Evolutionary conservation across 2,888 invertebrate species (phyloP), one percentile per base, ranked within the genome.

Genomic region (Torymus texanus): DNA sequence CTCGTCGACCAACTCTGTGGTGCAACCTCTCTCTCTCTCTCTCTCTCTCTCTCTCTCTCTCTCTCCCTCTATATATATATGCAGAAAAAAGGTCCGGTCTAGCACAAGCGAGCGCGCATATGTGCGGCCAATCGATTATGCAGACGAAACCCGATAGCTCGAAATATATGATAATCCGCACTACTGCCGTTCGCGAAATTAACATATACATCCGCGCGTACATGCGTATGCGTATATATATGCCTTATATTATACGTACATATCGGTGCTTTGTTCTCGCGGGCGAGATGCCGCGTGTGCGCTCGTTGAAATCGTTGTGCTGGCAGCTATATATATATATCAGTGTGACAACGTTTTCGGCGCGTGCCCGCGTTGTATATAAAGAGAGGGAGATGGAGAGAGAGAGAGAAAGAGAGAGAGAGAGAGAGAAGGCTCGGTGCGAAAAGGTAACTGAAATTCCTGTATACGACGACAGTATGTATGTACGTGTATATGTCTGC

Each of bases 251-350:
- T 29, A 29, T 29, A 29, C 29, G 29, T 29, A 29, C 29, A 29
- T 29, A 65, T 61, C 56, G 51, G 53, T 21, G 53, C 56, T 62
- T 65, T 72, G 72, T 80, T 73, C 68, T 55, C 50, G 18, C 14
- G 13, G n/a, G 13, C 71, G 80, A 65, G 79, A 83, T 82, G 81
- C 82, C 80, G 86, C 85, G 82, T 85, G 84, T 87, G 85, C 87
- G 83, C 84, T 84, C 87, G 86, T 87, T 87, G 83, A 86, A 86
- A 82, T 87, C 87, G 82, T 85, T 29, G 29, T 3, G 29, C 3
- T 29, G 29, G 29, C 29, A 29, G 29, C 29, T 29, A 29, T 29
- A 29, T 5, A 29, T 3, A 21, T 21, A 21, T 21, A 21, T 2
- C 21, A 80, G 81, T 78, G 83, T 76, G 82, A 72, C 78, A 74